These are phyloP conservation scores for Rhinolophus ferrumequinum DNA, from an alignment of 2,113 vertebrate genomes.

Conservation along the genomic window DNA sequence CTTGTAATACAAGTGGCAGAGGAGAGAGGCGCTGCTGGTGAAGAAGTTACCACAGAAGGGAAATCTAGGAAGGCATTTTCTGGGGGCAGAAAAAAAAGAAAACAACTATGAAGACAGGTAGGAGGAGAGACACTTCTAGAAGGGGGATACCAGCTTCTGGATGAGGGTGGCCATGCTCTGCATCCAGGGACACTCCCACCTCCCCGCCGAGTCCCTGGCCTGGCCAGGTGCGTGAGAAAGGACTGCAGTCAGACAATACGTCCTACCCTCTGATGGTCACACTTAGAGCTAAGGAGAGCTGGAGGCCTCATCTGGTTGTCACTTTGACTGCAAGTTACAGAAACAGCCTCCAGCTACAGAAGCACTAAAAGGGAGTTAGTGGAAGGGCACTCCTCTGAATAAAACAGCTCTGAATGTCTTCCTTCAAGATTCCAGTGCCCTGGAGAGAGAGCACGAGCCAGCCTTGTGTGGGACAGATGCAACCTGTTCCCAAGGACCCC, in stretches of 20 bases:
- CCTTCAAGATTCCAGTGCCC: neutral
- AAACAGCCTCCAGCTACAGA: neutral
- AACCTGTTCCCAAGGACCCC: neutral
- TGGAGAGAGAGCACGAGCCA: neutral
- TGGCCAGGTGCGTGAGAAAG: too few species aligned
- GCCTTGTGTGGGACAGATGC: rapidly evolving
- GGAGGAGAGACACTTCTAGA: neutral
- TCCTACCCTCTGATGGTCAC: rapidly evolving
- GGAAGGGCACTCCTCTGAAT: neutral
- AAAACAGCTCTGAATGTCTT: neutral
- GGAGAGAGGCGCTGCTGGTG: neutral
- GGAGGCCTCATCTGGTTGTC: neutral
- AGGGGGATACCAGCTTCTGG: neutral
- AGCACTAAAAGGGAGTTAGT: neutral
- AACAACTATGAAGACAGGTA: neutral
- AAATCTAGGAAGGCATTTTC: neutral
- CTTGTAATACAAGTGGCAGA: neutral
- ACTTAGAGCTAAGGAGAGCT: neutral
- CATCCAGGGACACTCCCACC: neutral
- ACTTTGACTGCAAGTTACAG: neutral
- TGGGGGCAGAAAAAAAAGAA: neutral
- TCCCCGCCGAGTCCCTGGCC: too few species aligned
- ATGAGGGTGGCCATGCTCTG: neutral
- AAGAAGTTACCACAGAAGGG: neutral
- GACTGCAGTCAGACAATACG: rapidly evolving